A percentile compares a stretch with the other conserved stretches of the same genome.
phyloP scores from a whole-genome alignment of 2,888 invertebrate species.

The Pemphredon lugubris region DNA sequence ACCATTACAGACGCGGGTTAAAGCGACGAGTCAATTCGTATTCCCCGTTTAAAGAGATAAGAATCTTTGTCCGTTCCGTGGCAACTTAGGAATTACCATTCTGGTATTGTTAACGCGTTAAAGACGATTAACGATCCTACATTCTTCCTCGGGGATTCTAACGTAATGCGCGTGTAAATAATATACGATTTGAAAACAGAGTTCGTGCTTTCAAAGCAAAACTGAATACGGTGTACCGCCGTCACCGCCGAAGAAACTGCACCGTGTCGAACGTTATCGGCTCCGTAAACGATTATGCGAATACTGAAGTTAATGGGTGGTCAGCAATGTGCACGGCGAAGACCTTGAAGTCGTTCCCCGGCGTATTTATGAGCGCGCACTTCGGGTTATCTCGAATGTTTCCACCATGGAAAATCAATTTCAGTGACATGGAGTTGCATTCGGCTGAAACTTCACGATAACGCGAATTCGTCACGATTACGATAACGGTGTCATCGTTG shows the following conservation, averaged over 20 bases:
- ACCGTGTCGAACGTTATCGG: constrained; percentile 26
- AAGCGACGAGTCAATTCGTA: too few relatives aligned
- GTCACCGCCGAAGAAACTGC: constrained; percentile 13
- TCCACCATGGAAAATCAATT: constrained; percentile 38
- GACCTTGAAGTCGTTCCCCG: constrained; percentile 54
- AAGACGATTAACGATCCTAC: too few relatives aligned
- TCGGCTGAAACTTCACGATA: constrained; percentile 17
- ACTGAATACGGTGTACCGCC: too few relatives aligned
- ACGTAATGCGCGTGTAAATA: background rate
- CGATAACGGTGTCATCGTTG: background rate
- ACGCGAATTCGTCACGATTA: constrained; percentile 18
- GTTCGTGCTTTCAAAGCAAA: too few relatives aligned
- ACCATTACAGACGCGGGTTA: too few relatives aligned
- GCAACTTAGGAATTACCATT: too few relatives aligned
- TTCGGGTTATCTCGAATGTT: constrained; percentile 22
- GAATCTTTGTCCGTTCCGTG: too few relatives aligned
- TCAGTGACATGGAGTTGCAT: constrained; percentile 10
- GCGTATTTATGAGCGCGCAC: constrained; percentile 36
- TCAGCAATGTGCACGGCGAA: constrained; percentile 39
- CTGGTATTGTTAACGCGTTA: too few relatives aligned
- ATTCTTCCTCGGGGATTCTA: background rate
- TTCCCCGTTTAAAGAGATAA: too few relatives aligned
- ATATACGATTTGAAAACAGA: constrained; percentile 3
- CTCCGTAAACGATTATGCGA: constrained; percentile 48
- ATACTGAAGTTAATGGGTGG: constrained; percentile 45